Evolutionary conservation across 2,888 invertebrate genomes (phyloP).

Genomic region (Elysia crispata): DNA sequence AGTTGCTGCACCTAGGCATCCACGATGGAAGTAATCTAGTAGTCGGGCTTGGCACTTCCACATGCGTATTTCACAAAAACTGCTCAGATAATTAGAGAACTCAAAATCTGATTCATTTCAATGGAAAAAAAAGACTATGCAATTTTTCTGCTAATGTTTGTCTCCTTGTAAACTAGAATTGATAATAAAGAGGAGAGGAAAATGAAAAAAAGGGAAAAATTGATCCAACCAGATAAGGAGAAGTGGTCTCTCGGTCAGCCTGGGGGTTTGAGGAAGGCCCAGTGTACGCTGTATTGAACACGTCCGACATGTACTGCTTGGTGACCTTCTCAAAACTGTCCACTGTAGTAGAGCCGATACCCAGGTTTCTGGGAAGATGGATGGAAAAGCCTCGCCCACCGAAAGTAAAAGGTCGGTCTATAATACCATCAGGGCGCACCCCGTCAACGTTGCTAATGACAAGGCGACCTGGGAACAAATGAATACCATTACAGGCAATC

Average conservation of each 20-base stretch:
- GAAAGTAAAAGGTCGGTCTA: conserved; percentile 34
- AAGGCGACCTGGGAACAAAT: conserved; percentile 5
- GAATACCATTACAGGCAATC: too few species aligned
- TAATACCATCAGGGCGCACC: background rate
- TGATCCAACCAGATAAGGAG: conserved; percentile 19
- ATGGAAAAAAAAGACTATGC: too few species aligned
- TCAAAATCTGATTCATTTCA: too few species aligned
- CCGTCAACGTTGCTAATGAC: conserved; percentile 38
- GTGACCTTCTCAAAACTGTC: conserved; percentile 42
- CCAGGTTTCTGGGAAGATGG: background rate
- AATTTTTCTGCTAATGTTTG: too few species aligned
- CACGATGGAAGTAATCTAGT: too few species aligned
- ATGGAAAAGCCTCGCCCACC: conserved; percentile 43
- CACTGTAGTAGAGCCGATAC: conserved; percentile 16
- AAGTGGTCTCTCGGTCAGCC: conserved; percentile 30
- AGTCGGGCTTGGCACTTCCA: too few species aligned
- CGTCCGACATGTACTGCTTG: conserved; percentile 20
- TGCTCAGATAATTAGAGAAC: too few species aligned
- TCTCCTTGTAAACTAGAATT: background rate
- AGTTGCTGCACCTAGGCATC: too few species aligned
- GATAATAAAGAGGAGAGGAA: background rate
- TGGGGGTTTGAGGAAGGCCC: conserved; percentile 25
- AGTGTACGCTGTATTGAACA: conserved; percentile 31
- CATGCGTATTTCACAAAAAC: too few species aligned
- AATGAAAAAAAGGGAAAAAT: background rate